These are phyloP conservation scores for Gobiocypris rarus DNA, from an alignment of 2,113 vertebrate species.

Conservation along the genomic window DNA sequence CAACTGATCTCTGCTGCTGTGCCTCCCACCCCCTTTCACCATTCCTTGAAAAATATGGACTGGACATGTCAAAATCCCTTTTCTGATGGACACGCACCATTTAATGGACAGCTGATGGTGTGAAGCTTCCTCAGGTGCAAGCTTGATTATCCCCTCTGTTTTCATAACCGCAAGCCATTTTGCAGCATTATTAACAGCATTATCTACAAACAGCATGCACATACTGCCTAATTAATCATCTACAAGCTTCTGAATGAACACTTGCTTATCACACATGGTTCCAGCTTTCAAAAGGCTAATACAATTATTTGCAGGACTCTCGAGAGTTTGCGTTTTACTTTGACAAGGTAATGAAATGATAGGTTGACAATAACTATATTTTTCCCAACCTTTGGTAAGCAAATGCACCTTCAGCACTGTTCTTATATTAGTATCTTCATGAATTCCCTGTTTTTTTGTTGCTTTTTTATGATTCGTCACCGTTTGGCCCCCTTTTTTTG, in stretches of 20 bases:
- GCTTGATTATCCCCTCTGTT: conserved; percentile 1
- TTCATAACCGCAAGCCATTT: conserved; percentile 19
- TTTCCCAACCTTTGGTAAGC: conserved; percentile 54
- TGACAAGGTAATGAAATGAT: background rate
- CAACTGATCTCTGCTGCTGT: conserved; percentile 55
- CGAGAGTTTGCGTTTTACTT: background rate
- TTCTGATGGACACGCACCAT: conserved; percentile 34
- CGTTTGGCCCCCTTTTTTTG: background rate
- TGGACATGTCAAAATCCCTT: conserved; percentile 27
- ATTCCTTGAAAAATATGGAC: conserved; percentile 59
- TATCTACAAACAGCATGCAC: conserved; percentile 50
- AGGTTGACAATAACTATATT: background rate
- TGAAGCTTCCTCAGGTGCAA: conserved; percentile 36
- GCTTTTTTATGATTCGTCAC: background rate
- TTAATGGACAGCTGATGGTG: conserved; percentile 31
- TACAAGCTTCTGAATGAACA: conserved; percentile 7
- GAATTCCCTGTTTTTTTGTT: conserved; percentile 26
- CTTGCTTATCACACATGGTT: conserved; percentile 40
- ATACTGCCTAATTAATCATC: conserved; percentile 4
- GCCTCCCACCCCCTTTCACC: conserved; percentile 36
- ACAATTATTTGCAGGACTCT: conserved; percentile 18
- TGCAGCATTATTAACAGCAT: conserved; percentile 41
- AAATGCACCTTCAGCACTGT: conserved; percentile 24
- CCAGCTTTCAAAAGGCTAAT: background rate
- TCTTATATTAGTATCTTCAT: conserved; percentile 10